Conservation (phyloP, 2,888 invertebrate species). For the Strigamia transsilvanica region DNA sequence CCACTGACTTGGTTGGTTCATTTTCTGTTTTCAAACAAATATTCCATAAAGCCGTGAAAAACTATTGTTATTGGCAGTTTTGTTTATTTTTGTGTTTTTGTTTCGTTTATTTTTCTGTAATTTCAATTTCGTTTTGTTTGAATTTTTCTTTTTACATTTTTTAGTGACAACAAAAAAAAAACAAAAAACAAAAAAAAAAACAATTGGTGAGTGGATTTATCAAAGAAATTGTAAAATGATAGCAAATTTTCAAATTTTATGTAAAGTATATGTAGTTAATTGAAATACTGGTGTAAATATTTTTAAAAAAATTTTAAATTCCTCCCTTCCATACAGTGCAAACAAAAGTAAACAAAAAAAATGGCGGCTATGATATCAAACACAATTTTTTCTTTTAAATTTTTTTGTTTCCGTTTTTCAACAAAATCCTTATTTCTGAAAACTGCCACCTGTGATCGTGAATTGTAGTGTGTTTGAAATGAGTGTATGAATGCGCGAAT, state of each 20-base stretch:
- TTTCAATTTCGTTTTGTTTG: no score
- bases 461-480: slow-evolving; percentile 41
- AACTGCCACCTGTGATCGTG: slow-evolving; percentile 41
- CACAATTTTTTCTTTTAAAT: background rate
- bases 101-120: background rate
- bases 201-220: slow-evolving; percentile 24
- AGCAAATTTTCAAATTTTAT: slow-evolving; percentile 33
- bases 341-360: background rate
- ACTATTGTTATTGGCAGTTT: slow-evolving; percentile 13
- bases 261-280: slow-evolving; percentile 37
- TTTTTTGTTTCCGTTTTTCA: background rate
- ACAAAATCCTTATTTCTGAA: slow-evolving; percentile 6
- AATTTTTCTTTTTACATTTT: background rate
- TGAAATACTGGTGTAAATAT: slow-evolving; percentile 27
- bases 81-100: background rate
- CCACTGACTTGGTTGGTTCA: slow-evolving; percentile 11
- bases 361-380: slow-evolving; percentile 35
- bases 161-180: no score
- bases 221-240: slow-evolving; percentile 14
- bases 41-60: slow-evolving; percentile 5
- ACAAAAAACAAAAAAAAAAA: no score
- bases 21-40: background rate
- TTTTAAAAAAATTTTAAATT: slow-evolving; percentile 3
- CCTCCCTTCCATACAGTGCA: slow-evolving; percentile 4
- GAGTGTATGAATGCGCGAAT: slow-evolving; percentile 35